Conservation (phyloP, 2,888 invertebrate species). For the Phyllotreta striolata region DNA sequence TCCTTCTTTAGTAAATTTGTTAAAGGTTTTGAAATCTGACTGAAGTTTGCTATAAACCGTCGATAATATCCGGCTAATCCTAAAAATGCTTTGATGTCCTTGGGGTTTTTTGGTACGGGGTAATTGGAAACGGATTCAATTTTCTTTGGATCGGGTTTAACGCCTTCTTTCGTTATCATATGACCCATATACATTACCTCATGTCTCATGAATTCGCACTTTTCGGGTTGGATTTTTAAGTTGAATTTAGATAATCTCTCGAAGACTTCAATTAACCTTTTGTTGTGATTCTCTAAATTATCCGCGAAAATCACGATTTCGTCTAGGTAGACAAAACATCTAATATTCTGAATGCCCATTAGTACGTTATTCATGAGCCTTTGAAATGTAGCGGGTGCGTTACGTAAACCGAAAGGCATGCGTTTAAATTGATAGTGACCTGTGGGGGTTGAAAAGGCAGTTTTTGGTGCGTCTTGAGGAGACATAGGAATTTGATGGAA, state of each 20-base stretch:
- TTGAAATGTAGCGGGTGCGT: constrained; percentile 55
- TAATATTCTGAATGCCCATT: constrained; percentile 44
- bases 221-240: constrained; percentile 42
- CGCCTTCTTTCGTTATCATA: constrained; percentile 37
- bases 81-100: constrained; percentile 44
- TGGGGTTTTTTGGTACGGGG: constrained; percentile 30
- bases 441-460: constrained; percentile 52
- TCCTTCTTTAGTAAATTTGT: constrained; percentile 38
- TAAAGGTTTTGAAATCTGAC: constrained; percentile 34
- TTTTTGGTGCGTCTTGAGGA: constrained; percentile 50
- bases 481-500: constrained; percentile 56
- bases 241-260: constrained; percentile 38
- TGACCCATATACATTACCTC: constrained; percentile 42
- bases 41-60: constrained; percentile 36
- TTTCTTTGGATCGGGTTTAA: constrained; percentile 39
- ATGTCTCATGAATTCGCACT: constrained; percentile 39
- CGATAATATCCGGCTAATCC: constrained; percentile 42
- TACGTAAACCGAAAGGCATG: constrained; percentile 52
- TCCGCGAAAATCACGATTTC: constrained; percentile 51
- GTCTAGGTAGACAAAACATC: constrained; percentile 55
- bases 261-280: constrained; percentile 44
- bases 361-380: constrained; percentile 50
- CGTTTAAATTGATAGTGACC: constrained; percentile 36
- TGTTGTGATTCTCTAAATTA: constrained; percentile 45
- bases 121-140: constrained; percentile 34